Conservation (phyloP, 1,140 invertebrate species). For the Drosophila grimshawi region DNA sequence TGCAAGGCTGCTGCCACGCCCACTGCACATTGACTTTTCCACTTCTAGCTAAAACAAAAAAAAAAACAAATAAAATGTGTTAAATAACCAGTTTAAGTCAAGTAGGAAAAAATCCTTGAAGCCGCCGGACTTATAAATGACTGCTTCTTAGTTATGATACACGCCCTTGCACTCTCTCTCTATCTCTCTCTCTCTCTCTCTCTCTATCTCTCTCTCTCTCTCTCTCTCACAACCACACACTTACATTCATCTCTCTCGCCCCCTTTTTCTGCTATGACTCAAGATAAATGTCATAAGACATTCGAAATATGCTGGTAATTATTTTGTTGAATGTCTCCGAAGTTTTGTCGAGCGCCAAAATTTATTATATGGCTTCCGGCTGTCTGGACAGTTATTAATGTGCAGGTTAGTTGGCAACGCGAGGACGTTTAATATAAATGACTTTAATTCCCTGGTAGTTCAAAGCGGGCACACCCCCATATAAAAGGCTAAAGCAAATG, state of each 20-base stretch:
- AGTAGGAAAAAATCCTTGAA: constrained; percentile 16
- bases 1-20: constrained; percentile 25
- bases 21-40: constrained; percentile 24
- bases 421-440: constrained; percentile 57
- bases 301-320: constrained; percentile 81
- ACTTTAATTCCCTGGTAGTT: constrained; percentile 41
- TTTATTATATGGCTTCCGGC: constrained; percentile 61
- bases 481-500: not conserved
- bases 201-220: not conserved
- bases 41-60: not conserved
- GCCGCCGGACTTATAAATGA: constrained; percentile 57
- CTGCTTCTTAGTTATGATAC: constrained; percentile 71
- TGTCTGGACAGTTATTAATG: constrained; percentile 62
- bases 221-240: too few relatives aligned
- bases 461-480: not conserved
- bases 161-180: constrained; percentile 6
- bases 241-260: not conserved
- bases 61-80: constrained; percentile 30
- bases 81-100: constrained; percentile 66
- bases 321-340: constrained; percentile 76
- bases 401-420: constrained; percentile 53
- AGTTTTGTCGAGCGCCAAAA: constrained; percentile 63
- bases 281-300: constrained; percentile 68
- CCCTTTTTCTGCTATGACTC: constrained; percentile 6
- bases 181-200: not conserved